Evolutionary conservation across 2,888 invertebrate genomes (phyloP).

Genomic region (Mystacides longicornis): DNA sequence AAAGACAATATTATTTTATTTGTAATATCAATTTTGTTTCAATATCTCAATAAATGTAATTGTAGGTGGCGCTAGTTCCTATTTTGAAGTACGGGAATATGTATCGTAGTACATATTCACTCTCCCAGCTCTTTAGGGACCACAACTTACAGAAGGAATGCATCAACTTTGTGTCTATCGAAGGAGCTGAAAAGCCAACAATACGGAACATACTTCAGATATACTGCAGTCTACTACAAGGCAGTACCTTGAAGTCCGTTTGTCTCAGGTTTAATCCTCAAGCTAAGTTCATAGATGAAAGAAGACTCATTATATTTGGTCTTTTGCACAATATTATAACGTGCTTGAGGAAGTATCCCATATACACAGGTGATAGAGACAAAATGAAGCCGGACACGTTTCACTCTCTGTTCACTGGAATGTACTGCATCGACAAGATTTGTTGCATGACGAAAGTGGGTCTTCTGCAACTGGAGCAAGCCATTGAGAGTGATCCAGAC

Average conservation of each 20-base stretch:
- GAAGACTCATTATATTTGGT: conserved; percentile 52
- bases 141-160: conserved; percentile 63
- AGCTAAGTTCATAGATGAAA: conserved; percentile 36
- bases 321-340: conserved; percentile 51
- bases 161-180: conserved; percentile 38
- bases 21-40: neutral
- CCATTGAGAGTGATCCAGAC: conserved; percentile 77
- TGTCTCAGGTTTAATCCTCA: conserved; percentile 35
- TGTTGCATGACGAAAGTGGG: conserved; percentile 77
- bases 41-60: neutral
- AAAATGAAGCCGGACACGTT: conserved; percentile 41
- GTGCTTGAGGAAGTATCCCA: conserved; percentile 46
- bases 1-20: too few species aligned
- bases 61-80: conserved; percentile 62
- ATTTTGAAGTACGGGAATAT: conserved; percentile 82
- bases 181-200: conserved; percentile 30
- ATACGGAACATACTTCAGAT: conserved; percentile 21
- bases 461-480: conserved; percentile 67
- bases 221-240: conserved; percentile 29
- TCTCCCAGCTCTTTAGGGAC: conserved; percentile 62
- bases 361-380: conserved; percentile 35
- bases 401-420: conserved; percentile 68
- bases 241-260: conserved; percentile 39
- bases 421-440: conserved; percentile 80
- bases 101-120: conserved; percentile 70